Evolutionary conservation across 1,140 invertebrate genomes (phyloP), one percentile per base, ranked within the genome.

Genomic region (Pygmarrhopalites habei): DNA sequence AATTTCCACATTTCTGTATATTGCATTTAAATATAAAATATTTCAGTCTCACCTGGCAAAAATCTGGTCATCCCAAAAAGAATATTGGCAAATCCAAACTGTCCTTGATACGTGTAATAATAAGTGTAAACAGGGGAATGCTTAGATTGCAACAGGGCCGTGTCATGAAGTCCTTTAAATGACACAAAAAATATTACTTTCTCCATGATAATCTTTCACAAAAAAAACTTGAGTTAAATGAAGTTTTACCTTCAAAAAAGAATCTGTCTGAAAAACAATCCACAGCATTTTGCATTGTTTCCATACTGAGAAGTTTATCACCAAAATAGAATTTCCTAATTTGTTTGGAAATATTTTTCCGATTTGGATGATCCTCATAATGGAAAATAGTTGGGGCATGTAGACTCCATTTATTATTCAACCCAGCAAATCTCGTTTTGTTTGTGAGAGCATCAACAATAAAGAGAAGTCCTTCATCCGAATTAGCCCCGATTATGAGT

Each of bases 181-280:
- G n/a, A n/a, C n/a, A n/a, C n/a, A n/a, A n/a, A n/a, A n/a, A n/a
- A n/a, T n/a, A n/a, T n/a, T n/a, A n/a, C n/a, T n/a, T n/a, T n/a
- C n/a, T n/a, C n/a, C n/a, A n/a, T n/a, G n/a, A n/a, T n/a, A n/a
- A n/a, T n/a, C n/a, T n/a, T n/a, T n/a, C n/a, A n/a, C n/a, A n/a
- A n/a, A n/a, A n/a, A n/a, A n/a, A n/a, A n/a, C n/a, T n/a, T n/a
- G n/a, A n/a, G n/a, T n/a, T n/a, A n/a, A n/a, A n/a, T n/a, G n/a
- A n/a, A n/a, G n/a, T n/a, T n/a, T n/a, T n/a, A n/a, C n/a, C n/a
- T 46, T 62, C 55, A 15, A 62, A 62, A 46, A 68, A 68, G 15
- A 28, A 44, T 62, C 67, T 26, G 29, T 68, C 66, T 14, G 66
- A 64, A 41, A 67, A 60, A 61, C 64, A 58, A 32, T 64, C 58